Base-by-base conservation (phyloP, 2,888 invertebrate species). In the Nymphalis urticae region DNA sequence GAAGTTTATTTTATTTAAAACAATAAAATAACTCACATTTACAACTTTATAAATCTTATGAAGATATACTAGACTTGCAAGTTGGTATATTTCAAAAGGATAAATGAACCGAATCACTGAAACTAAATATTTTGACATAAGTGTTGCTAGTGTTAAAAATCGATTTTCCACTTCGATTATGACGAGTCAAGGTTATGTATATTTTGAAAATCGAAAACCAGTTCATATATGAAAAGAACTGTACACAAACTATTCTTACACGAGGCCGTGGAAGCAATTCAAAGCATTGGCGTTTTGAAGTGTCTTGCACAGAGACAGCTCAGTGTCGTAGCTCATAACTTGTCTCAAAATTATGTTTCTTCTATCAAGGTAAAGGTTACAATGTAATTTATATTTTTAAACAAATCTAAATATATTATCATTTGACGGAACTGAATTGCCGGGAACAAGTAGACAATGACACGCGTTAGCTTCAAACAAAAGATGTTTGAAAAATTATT, bases 201-300 rank as follows among this genome's bases (percentile, higher is more conserved):
- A 58, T 42, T 58, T 58, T 58, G 10, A 36, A 36, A 36, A 32
- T 54, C 2, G 8, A 19, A 19, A 58, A 36, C n/a, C n/a, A 42
- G 36, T 42, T 58, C 19, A 42, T 42, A 36, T 19, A 42, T 19
- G 36, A 42, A 58, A 58, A 58, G 36, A 58, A 50, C 16, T 50
- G 19, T 58, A 58, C 36, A 47, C 36, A 48, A 27, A 54, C 48
- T 24, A 50, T 66, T 66, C 54, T 67, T 17, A 48, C 48, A 64
- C 62, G 62, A 69, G 69, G 69, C 47, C 64, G 66, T 21, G 53
- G 67, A 67, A 64, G 64, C 67, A 54, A 69, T 69, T 54, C 62
- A 62, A 63, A 48, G 19, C 48, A 32, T 53, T 68, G 36, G 42
- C 61, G 62, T 68, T 70, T 48, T 64, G 59, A 64, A 51, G 63